phyloP scores from a whole-genome alignment of 2,113 vertebrate genomes.

The Neolamprologus longior region DNA sequence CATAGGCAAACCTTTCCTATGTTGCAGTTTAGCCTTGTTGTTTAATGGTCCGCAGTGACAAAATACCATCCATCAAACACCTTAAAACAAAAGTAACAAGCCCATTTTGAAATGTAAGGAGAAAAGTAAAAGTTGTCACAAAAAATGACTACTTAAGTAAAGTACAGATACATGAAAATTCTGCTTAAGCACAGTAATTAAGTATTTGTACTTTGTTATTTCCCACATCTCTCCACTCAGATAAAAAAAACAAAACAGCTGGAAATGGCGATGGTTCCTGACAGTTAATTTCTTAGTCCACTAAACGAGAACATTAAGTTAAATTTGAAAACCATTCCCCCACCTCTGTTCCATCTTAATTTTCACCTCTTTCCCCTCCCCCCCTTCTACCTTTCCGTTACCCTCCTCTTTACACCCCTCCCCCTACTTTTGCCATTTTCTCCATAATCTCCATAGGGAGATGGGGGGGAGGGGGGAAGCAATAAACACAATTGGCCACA shows the following conservation, averaged over 20 bases:
- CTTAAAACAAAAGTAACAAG: neutral
- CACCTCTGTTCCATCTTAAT: neutral
- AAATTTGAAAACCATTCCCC: neutral
- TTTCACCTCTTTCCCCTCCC: neutral
- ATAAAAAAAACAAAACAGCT: neutral
- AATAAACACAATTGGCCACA: neutral
- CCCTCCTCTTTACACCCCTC: neutral
- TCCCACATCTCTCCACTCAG: neutral
- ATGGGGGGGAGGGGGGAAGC: accelerated
- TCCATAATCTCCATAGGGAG: neutral
- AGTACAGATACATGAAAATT: neutral
- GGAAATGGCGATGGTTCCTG: neutral
- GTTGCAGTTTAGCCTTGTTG: neutral
- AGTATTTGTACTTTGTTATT: neutral
- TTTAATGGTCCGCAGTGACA: neutral
- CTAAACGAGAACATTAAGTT: neutral
- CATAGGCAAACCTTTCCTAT: neutral
- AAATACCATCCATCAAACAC: neutral
- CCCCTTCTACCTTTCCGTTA: neutral
- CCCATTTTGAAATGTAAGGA: neutral
- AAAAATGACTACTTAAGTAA: neutral
- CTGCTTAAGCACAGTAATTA: neutral
- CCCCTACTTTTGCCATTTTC: neutral
- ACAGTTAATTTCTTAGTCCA: neutral
- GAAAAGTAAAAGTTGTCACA: neutral